Base-by-base conservation (phyloP, 1,140 invertebrate species). In the Sinella curviseta region DNA sequence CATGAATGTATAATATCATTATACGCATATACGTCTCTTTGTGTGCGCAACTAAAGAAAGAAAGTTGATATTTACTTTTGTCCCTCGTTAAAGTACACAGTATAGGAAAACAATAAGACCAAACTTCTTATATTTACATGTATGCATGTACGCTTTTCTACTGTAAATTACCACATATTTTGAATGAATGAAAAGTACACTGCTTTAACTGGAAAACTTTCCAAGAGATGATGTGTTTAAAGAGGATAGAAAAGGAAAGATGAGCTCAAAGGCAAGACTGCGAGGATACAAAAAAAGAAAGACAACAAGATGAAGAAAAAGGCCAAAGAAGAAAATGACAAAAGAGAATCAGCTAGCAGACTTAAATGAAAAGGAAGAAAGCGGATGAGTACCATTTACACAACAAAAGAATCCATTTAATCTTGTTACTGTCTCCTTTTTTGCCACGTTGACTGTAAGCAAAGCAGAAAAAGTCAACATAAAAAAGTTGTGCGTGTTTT, bases 321-420 rank as follows among this genome's bases (percentile, higher is more conserved):
- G 57, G 12, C 57, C 12, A 26, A 60, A 26, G 24, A 60, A 60
- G 30, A 33, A 70, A 12, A 31, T 70, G 65, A 70, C 65, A 70
- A 70, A 70, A 33, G 65, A 70, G 31, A 70, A 70, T 30, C 24
- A 60, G 57, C 24, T 48, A 48, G 39, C 8, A 60, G 57, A n/a
- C 57, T 60, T 60, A 70, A 70, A 70, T 31, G 65, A 70, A 70
- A 70, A 70, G 26, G 65, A 70, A 70, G 65, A 70, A 70, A 70
- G 65, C 65, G 65, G 65, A 70, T 70, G 65, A 80, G 75, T 65
- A 80, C 75, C 78, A 80, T 80, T 80, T 80, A 75, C 78, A 80
- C 78, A 80, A 80, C 78, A 80, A 80, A 80, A 77, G 78, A 74
- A 65, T 79, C 70, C 78, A 74, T 78, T 79, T 70, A 70, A 70